Conservation (phyloP, 2,888 invertebrate genomes). For the Cancer borealis region DNA sequence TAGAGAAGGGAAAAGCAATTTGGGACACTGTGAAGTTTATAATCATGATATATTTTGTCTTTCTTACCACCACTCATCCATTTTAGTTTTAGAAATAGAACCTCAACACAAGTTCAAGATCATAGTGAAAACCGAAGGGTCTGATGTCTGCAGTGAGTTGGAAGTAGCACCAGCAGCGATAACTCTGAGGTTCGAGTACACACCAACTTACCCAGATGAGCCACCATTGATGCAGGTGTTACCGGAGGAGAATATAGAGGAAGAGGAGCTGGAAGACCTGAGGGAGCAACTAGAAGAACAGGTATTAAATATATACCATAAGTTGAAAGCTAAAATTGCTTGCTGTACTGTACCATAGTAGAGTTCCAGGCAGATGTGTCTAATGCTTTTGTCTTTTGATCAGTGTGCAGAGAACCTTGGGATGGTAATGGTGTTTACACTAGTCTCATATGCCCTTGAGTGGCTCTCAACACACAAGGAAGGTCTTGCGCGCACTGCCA, state of each 20-base stretch:
- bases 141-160: conserved; percentile 81
- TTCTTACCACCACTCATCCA: neutral
- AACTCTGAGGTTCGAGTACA: conserved; percentile 83
- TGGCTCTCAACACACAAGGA: conserved; percentile 94
- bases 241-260: conserved; percentile 85
- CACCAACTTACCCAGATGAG: conserved; percentile 93
- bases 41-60: neutral
- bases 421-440: conserved; percentile 96
- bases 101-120: conserved; percentile 90
- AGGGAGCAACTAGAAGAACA: conserved; percentile 86
- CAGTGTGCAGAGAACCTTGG: conserved; percentile 93
- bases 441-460: conserved; percentile 95
- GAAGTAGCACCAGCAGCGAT: conserved; percentile 81
- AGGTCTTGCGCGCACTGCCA: conserved; percentile 85
- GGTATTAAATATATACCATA: conserved; percentile 81
- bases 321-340: neutral
- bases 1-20: neutral
- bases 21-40: neutral
- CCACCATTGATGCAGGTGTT: conserved; percentile 89
- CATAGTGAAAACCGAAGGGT: conserved; percentile 90
- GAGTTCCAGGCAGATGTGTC: neutral
- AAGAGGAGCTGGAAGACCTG: conserved; percentile 85
- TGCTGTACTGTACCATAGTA: neutral
- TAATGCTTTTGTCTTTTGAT: conserved; percentile 14
- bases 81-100: conserved; percentile 86